Percentiles rank a stretch among this genome's conserved stretches.
phyloP scores from a whole-genome alignment of 2,113 vertebrate species.

The Bubo blakistoni region DNA sequence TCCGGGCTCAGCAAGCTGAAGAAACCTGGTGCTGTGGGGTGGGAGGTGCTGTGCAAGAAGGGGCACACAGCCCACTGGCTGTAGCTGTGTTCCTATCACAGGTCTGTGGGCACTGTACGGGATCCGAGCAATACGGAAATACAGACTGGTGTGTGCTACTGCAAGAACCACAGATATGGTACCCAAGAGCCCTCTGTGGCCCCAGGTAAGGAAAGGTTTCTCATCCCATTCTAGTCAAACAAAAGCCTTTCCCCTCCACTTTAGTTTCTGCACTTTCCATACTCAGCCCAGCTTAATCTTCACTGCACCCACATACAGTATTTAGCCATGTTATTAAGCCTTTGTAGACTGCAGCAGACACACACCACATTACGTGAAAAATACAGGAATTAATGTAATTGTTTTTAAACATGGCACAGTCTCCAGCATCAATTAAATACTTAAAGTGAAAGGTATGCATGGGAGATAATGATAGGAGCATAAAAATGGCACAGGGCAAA shows the following conservation, averaged over 20 bases:
- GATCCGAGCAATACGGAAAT: not conserved
- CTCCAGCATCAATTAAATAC: not conserved
- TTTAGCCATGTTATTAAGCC: slow-evolving; percentile 1
- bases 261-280: not conserved
- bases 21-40: not conserved
- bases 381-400: not conserved
- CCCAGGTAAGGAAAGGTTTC: not conserved
- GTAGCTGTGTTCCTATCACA: not conserved
- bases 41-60: not conserved
- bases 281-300: not conserved
- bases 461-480: not conserved
- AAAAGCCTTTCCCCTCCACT: not conserved
- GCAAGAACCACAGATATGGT: not conserved
- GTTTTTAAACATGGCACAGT: not conserved
- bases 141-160: not conserved
- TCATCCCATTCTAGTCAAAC: not conserved
- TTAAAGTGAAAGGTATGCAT: not conserved
- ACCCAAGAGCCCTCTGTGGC: not conserved
- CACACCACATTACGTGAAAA: not conserved
- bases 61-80: not conserved
- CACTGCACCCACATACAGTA: not conserved
- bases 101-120: not conserved
- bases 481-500: not conserved
- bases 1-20: not conserved
- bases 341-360: slow-evolving; percentile 10